These are phyloP conservation scores for Drosophila niveifrons DNA, from an alignment of 2,888 invertebrate genomes.

Conservation along the genomic window DNA sequence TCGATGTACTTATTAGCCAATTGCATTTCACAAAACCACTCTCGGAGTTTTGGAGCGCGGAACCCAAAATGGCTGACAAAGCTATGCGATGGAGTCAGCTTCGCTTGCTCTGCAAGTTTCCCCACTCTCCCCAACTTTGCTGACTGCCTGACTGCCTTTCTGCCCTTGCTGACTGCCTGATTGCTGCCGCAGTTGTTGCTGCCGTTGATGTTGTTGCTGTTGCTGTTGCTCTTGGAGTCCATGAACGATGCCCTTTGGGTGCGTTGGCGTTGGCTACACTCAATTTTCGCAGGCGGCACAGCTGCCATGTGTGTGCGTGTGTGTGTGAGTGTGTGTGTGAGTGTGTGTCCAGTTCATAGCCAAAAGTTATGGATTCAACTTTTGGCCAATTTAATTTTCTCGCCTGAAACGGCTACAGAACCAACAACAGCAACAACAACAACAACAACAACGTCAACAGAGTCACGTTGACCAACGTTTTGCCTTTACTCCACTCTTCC, in stretches of 20 bases:
- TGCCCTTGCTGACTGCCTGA: neutral
- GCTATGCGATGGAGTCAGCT: slow-evolving; percentile 1
- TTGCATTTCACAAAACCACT: slow-evolving; percentile 53
- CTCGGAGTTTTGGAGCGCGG: too few species aligned
- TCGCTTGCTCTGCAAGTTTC: too few species aligned
- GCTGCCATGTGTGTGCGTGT: slow-evolving; percentile 4
- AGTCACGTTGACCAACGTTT: slow-evolving; percentile 35
- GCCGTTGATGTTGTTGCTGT: neutral
- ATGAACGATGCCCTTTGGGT: slow-evolving; percentile 51
- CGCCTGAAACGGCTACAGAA: slow-evolving; percentile 82
- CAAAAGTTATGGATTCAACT: slow-evolving; percentile 82
- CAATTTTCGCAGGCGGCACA: slow-evolving; percentile 75
- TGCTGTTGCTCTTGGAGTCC: neutral
- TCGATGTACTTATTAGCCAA: slow-evolving; percentile 53
- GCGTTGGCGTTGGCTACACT: slow-evolving; percentile 64
- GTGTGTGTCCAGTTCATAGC: slow-evolving; percentile 67
- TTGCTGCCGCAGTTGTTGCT: neutral
- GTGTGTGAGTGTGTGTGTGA: slow-evolving; percentile 20
- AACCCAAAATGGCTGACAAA: slow-evolving; percentile 73
- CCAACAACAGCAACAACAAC: slow-evolving; percentile 53
- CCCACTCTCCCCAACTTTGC: too few species aligned
- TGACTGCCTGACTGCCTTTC: neutral
- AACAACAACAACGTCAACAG: slow-evolving; percentile 55
- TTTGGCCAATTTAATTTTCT: slow-evolving; percentile 84
- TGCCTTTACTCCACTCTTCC: neutral